Evolutionary conservation across 2,113 vertebrate species (phyloP), one percentile per base, ranked within the genome.

Genomic region (Mus pahari): DNA sequence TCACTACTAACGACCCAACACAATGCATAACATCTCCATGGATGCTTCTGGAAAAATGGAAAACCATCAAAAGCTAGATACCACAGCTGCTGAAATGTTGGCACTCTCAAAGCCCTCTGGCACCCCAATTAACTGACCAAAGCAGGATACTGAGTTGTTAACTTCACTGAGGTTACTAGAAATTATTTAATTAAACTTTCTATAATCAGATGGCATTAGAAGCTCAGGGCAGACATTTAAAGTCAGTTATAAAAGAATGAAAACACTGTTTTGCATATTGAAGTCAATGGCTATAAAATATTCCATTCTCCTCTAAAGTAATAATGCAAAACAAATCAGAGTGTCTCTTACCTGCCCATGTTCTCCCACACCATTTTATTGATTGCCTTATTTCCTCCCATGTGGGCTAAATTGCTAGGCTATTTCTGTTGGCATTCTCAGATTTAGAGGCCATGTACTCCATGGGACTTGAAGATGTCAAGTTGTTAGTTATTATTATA

Each of bases 401-500:
- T 39, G 13, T 7, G 50, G 45, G 58, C 17, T 87, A 73, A 92
- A 68, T 60, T 81, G 14, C 36, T 11, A 94, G 68, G 53, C 20
- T 64, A 68, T 71, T 66, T 36, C 31, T 77, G 13, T 81, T n/a
- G 82, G 42, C 58, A 75, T 66, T 93, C 74, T 96, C 2, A 0
- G 42, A 96, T 92, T 96, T 97, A 92, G 83, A 82, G 74, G 68
- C n/a, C 58, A 88, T n/a, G 58, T 50, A 53, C 82, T 94, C 78
- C 82, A 60, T 82, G 86, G 86, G 33, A 82, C 83, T 71, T 83
- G 55, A 89, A 93, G 24, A 83, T 77, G 88, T 93, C 74, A 94
- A 50, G 48, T 91, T 92, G 62, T 97, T 96, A 95, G 91, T 97
- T 96, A 96, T 95, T 94, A 96, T 53, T 90, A 45, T 88, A 94